Conservation (phyloP, 2,113 vertebrate genomes). For the Nettapus auritus region DNA sequence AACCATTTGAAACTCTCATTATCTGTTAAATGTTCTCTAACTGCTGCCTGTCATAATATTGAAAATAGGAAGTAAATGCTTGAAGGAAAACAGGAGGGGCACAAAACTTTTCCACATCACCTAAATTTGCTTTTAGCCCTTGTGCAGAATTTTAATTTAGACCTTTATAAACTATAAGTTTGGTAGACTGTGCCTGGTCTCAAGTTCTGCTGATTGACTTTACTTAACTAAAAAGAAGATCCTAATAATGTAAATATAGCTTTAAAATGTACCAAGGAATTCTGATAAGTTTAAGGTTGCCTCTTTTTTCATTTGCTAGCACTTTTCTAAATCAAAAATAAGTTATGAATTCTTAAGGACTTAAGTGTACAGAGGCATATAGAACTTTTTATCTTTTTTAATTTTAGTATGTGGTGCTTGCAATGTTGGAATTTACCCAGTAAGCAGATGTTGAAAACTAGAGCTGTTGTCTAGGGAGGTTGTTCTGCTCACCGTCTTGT, state of each 20-base stretch:
- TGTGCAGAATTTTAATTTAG: background rate
- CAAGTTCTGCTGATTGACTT: background rate
- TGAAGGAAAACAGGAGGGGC: background rate
- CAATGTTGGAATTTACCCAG: background rate
- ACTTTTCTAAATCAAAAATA: background rate
- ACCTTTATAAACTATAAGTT: background rate
- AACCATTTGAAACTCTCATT: conserved; percentile 12
- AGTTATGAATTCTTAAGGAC: background rate
- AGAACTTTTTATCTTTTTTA: background rate
- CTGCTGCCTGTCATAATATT: background rate
- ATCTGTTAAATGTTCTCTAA: conserved; percentile 33
- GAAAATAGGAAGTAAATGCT: background rate
- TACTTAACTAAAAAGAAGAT: background rate
- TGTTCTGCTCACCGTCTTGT: background rate
- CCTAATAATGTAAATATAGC: background rate
- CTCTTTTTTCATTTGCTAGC: background rate
- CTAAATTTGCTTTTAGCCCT: background rate
- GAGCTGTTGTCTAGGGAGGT: background rate
- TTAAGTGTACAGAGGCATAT: background rate
- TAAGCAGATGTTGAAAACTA: background rate
- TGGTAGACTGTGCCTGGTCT: background rate
- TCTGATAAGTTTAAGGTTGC: background rate
- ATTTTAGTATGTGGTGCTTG: background rate
- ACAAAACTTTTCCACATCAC: background rate
- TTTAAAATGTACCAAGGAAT: background rate